phyloP scores from a whole-genome alignment of 2,888 invertebrate species.

The Linhomoeus sp. region DNA sequence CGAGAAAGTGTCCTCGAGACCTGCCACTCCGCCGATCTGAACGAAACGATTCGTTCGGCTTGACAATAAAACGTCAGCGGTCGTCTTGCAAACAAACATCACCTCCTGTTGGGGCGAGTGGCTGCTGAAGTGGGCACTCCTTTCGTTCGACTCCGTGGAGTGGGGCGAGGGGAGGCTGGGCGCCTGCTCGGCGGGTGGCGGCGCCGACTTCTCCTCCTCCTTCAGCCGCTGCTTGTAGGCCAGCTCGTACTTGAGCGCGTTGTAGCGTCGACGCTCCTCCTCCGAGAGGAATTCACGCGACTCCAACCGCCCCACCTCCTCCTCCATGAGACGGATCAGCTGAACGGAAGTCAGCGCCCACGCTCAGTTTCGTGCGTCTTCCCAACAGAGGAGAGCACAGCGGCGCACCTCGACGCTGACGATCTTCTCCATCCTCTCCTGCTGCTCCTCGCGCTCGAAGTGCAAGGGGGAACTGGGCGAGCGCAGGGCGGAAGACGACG shows the following conservation, averaged over 20 bases:
- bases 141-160: too few relatives aligned
- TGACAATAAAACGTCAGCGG: too few relatives aligned
- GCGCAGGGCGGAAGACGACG: too few relatives aligned
- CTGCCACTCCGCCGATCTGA: too few relatives aligned
- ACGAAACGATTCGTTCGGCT: too few relatives aligned
- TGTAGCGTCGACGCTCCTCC: conserved; percentile 7
- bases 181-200: neutral
- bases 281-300: conserved; percentile 13
- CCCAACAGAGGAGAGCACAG: too few relatives aligned
- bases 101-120: too few relatives aligned
- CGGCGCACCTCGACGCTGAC: conserved; percentile 3
- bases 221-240: conserved; percentile 1
- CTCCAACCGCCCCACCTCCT: conserved; percentile 15
- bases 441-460: conserved; percentile 1
- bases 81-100: too few relatives aligned
- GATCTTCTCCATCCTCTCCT: neutral
- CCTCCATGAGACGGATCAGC: conserved; percentile 9
- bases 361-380: too few relatives aligned
- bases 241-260: conserved; percentile 3
- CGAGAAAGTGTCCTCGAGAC: too few relatives aligned
- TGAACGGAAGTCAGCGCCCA: neutral
- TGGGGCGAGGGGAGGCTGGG: neutral
- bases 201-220: neutral
- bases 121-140: too few relatives aligned
- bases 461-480: neutral